Conservation (phyloP, 92 coral and sea anemone species). For the Epizoanthus rinbou region DNA sequence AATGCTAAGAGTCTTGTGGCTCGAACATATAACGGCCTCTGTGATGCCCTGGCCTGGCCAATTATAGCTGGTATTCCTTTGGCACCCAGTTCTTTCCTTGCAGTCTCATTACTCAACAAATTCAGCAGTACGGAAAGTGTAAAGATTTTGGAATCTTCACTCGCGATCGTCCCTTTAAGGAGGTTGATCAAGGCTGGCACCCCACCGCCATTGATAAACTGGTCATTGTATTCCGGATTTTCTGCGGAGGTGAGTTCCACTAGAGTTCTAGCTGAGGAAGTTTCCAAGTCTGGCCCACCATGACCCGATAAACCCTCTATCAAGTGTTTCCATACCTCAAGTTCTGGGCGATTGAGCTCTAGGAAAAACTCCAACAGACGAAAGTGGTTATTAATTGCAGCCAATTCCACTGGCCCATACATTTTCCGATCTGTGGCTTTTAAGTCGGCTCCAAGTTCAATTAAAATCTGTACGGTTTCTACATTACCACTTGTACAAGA, state of each 20-base stretch:
- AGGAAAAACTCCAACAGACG: constrained; percentile 80
- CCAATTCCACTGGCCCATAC: constrained; percentile 79
- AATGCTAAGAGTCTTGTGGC: constrained; percentile 79
- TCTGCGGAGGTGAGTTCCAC: constrained; percentile 77
- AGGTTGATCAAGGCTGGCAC: constrained; percentile 66
- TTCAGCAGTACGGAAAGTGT: constrained; percentile 77
- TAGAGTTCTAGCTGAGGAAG: constrained; percentile 75
- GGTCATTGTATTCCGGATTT: constrained; percentile 56
- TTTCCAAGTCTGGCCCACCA: constrained; percentile 58
- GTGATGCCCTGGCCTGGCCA: constrained; percentile 59
- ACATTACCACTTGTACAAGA: constrained; percentile 87
- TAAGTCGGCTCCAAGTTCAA: constrained; percentile 81
- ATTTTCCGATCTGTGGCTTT: constrained; percentile 77
- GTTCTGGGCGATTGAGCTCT: constrained; percentile 65
- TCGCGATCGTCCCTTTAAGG: constrained; percentile 65
- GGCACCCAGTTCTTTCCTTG: constrained; percentile 59
- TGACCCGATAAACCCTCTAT: constrained; percentile 61
- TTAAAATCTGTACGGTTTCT: constrained; percentile 87
- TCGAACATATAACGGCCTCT: constrained; percentile 70
- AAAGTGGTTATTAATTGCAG: constrained; percentile 71
- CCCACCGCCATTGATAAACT: constrained; percentile 71
- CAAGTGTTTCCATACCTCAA: constrained; percentile 79
- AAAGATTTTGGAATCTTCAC: constrained; percentile 74
- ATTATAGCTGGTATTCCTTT: constrained; percentile 70
- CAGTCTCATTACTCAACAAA: constrained; percentile 48